phyloP scores from a whole-genome alignment of 1,140 invertebrate species.

The Cyphomyrmex costatus region DNA sequence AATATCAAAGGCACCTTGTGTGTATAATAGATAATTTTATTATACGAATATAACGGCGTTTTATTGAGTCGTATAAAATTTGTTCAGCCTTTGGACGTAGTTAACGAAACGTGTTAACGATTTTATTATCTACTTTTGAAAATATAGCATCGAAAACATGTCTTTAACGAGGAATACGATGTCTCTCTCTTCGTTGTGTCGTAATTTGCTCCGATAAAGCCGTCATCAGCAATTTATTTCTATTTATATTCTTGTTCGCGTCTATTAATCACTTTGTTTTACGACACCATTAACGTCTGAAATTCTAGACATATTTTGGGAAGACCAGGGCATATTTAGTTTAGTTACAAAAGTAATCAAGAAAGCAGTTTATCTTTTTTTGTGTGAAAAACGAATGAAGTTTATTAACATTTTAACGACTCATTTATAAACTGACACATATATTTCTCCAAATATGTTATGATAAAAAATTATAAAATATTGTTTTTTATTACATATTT shows the following conservation, averaged over 20 bases:
- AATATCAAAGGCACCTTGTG: not conserved
- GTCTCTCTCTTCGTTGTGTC: not conserved
- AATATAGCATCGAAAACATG: not conserved
- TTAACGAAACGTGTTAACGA: conserved; percentile 25
- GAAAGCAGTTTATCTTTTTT: not conserved
- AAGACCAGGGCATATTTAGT: too few species aligned
- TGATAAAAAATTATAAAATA: not conserved
- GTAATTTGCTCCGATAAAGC: conserved; percentile 6
- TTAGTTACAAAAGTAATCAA: not conserved
- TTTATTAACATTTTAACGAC: not conserved
- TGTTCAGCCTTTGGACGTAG: not conserved
- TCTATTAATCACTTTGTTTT: conserved; percentile 26
- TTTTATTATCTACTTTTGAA: conserved; percentile 39
- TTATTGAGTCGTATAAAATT: conserved; percentile 49
- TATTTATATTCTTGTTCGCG: not conserved
- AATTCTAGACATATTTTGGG: not conserved
- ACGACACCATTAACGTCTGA: not conserved
- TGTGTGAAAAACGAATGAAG: not conserved
- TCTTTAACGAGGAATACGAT: not conserved
- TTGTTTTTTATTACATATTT: not conserved
- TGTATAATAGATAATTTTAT: not conserved
- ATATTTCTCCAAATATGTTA: not conserved
- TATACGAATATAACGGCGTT: conserved; percentile 11
- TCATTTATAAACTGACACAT: not conserved
- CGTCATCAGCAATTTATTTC: conserved; percentile 23